Evolutionary conservation across 2,797 vertebrate genomes (phyloP), one percentile per base, ranked within the genome.

Genomic region (Hippocampus kuda): DNA sequence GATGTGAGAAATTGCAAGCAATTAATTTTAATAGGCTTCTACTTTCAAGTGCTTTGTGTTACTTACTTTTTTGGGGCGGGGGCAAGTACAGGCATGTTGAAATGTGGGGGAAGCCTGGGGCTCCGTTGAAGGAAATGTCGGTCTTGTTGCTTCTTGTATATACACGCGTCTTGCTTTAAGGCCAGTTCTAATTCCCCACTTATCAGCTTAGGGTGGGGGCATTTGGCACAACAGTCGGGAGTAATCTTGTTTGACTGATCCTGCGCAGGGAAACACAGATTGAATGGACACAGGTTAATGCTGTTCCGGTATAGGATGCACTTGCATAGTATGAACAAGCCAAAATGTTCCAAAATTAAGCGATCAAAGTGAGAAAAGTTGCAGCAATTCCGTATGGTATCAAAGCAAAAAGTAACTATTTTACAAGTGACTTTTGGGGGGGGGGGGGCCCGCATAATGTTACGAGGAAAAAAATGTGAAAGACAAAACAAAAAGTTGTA

Each of bases 211-310:
- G 15, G 69, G 68, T 68, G 38, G 57, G 20, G 69, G 67, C 57
- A 60, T 71, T 69, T 62, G 71, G 59, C 54, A 61, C 49, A 51
- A 22, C 49, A 51, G 18, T 78, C 57, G 46, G 64, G 49, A 67
- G 22, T 85, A 83, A 86, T 79, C 82, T 70, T 69, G 70, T 85
- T 79, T 71, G 74, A 73, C 62, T 78, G 71, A 86, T 82, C 80
- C 72, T 74, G 69, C 68, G 70, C 34, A 75, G 12, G 6, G 56
- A 13, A 59, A 70, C 57, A 54, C 8, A 46, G 60, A 26, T 57
- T 65, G 11, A 51, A 53, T 51, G 16, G 34, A 18, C 15, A 4
- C 61, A 56, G 53, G 56, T 48, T 68, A 67, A 44, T 9, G 4
- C 42, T 41, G 22, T 24, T n/a, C 2, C 8, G n/a, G 53, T 24